A percentile compares a stretch with the other conserved stretches of the same genome.
These are phyloP conservation scores for Myripristis murdjan DNA, from an alignment of 2,797 vertebrate species.

Conservation along the genomic window DNA sequence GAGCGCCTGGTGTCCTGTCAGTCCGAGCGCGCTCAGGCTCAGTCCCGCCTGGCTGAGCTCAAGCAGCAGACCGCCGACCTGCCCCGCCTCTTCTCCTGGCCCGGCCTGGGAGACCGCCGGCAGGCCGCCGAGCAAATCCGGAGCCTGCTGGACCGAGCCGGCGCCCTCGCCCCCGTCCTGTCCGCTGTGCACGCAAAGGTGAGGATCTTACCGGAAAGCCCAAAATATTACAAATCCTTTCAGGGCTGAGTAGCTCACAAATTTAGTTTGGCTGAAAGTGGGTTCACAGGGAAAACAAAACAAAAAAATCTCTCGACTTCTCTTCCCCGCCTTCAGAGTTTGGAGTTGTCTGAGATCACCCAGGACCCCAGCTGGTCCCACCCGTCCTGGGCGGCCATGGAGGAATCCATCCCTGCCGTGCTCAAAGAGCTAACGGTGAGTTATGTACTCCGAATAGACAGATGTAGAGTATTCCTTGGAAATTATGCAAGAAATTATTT, in stretches of 20 bases:
- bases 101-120: constrained; percentile 83
- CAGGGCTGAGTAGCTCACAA: not conserved
- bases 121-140: constrained; percentile 76
- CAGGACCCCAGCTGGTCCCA: constrained; percentile 78
- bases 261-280: not conserved
- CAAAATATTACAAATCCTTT: not conserved
- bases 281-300: not conserved
- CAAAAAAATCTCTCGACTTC: not conserved
- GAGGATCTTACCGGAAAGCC: not conserved
- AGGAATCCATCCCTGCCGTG: constrained; percentile 72
- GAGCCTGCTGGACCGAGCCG: constrained; percentile 70
- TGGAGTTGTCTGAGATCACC: constrained; percentile 79
- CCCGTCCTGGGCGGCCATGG: constrained; percentile 66
- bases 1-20: constrained; percentile 73
- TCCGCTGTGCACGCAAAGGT: constrained; percentile 67
- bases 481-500: not conserved
- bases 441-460: not conserved
- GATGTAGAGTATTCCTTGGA: not conserved
- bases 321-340: constrained; percentile 46
- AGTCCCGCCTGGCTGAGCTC: constrained; percentile 71
- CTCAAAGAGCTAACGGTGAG: constrained; percentile 80
- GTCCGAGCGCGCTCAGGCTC: constrained; percentile 61
- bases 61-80: constrained; percentile 68
- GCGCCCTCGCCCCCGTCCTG: constrained; percentile 67
- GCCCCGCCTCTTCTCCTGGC: constrained; percentile 83